Evolutionary conservation across 2,113 vertebrate genomes (phyloP), one percentile per base, ranked within the genome.

Genomic region (Dermatemys mawii): DNA sequence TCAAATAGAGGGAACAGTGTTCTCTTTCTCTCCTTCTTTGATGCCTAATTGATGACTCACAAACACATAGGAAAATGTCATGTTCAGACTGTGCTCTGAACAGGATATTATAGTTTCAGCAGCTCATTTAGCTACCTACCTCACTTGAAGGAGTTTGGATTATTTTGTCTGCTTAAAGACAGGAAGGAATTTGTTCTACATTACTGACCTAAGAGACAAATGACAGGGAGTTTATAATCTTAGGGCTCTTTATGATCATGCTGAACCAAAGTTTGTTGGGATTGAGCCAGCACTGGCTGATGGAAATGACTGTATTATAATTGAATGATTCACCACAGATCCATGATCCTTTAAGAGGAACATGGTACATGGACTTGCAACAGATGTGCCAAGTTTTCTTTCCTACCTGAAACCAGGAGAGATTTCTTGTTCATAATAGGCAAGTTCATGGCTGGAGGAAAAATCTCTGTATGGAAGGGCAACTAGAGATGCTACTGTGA

Each of bases 11-110:
- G 67, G 81, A 91, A 80, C 32, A 78, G 32, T 17, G 32, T 60
- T 92, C 83, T 21, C 38, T 60, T 41, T 81, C 84, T 57, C 49
- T 41, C 24, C 60, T 63, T 63, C 78, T 81, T 21, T 63, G 84
- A n/a, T 41, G 60, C 67, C 73, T 91, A 80, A 87, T 76, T 87
- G 83, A 86, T 96, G 88, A 94, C 81, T 92, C 87, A 84, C 32
- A 85, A 60, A 60, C 83, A 79, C n/a, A 70, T 27, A 87, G 5
- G n/a, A 41, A 90, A 95, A 94, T 91, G 81, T 93, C 93, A 85
- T 24, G 73, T 90, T 86, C 84, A 79, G 35, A 73, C 53, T 17
- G n/a, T 75, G 46, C 57, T 53, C 78, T 29, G 51, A 83, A 38
- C 48, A 27, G 4, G 10, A 22, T 70, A 70, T 38, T 79, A 84